Conservation (phyloP, 2,797 vertebrate species). For the Coranthus polyacanthus region DNA sequence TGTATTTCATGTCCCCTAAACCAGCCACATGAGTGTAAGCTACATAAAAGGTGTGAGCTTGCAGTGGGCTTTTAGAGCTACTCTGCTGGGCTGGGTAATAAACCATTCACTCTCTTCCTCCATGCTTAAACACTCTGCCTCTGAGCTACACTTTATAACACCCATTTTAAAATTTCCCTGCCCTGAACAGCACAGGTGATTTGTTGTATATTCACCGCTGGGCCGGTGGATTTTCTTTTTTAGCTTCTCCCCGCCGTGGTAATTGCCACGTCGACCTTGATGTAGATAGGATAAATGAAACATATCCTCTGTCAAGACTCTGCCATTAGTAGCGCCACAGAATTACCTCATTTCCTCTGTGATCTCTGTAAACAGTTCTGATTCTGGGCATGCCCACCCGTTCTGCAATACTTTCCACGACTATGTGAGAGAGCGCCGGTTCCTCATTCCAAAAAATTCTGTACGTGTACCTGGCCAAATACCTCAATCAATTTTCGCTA, state of each 20-base stretch:
- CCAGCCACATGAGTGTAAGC: conserved; percentile 49
- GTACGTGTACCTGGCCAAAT: conserved; percentile 25
- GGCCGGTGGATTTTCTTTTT: conserved; percentile 67
- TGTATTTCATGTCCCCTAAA: conserved; percentile 50
- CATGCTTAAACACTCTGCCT: conserved; percentile 65
- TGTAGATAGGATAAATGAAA: conserved; percentile 81
- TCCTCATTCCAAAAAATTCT: conserved; percentile 38
- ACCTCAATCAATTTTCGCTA: conserved; percentile 50
- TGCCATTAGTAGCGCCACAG: conserved; percentile 69
- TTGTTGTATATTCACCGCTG: conserved; percentile 76
- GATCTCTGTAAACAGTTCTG: conserved; percentile 71
- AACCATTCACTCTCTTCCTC: conserved; percentile 61
- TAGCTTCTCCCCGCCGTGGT: conserved; percentile 58
- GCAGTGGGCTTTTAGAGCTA: conserved; percentile 63
- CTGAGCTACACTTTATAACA: conserved; percentile 71
- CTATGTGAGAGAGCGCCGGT: conserved; percentile 34
- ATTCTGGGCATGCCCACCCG: conserved; percentile 55
- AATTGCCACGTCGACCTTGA: conserved; percentile 81
- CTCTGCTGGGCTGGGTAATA: conserved; percentile 64
- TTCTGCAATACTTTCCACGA: conserved; percentile 32
- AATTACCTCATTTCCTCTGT: conserved; percentile 75
- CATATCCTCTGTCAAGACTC: conserved; percentile 76
- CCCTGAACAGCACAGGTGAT: conserved; percentile 75
- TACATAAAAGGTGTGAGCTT: conserved; percentile 65
- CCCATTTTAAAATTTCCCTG: conserved; percentile 67